A percentile compares a stretch with the other conserved stretches of the same genome.
Evolutionary conservation across 2,113 vertebrate species (phyloP).

Genomic region (Eonycteris spelaea): DNA sequence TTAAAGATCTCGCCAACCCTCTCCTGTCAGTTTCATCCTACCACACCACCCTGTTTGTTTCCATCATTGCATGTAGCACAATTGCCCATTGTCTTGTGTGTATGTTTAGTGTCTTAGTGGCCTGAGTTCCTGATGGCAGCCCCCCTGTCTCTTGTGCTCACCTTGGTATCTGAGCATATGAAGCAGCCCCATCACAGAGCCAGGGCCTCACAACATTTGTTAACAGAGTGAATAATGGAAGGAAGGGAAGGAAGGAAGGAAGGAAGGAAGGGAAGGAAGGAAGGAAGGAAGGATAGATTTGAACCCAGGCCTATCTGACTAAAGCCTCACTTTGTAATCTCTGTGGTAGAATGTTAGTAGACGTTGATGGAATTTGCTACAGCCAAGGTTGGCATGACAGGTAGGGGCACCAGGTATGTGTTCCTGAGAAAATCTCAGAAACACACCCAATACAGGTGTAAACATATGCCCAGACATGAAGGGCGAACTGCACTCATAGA

Average conservation of each 20-base stretch:
- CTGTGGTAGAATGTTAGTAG: background rate
- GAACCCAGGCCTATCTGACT: background rate
- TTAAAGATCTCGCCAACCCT: background rate
- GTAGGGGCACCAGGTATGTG: background rate
- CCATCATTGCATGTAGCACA: too few species aligned
- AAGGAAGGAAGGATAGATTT: background rate
- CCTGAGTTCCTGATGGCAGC: background rate
- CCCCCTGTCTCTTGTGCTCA: background rate
- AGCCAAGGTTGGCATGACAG: background rate
- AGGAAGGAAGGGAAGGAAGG: background rate
- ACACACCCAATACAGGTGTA: background rate
- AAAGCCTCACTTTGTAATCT: background rate
- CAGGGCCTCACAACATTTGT: background rate
- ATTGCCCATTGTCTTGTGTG: fast-evolving
- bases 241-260: background rate
- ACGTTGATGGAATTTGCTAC: background rate
- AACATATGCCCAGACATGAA: background rate
- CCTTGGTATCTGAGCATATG: background rate
- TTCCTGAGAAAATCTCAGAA: background rate
- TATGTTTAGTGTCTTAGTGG: background rate
- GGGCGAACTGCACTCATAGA: background rate
- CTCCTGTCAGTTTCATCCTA: background rate
- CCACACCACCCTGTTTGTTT: background rate
- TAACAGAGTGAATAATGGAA: background rate
- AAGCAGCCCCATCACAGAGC: background rate